Evolutionary conservation across 1,140 invertebrate species (phyloP), one percentile per base, ranked within the genome.

Genomic region (Rhyzopertha dominica): DNA sequence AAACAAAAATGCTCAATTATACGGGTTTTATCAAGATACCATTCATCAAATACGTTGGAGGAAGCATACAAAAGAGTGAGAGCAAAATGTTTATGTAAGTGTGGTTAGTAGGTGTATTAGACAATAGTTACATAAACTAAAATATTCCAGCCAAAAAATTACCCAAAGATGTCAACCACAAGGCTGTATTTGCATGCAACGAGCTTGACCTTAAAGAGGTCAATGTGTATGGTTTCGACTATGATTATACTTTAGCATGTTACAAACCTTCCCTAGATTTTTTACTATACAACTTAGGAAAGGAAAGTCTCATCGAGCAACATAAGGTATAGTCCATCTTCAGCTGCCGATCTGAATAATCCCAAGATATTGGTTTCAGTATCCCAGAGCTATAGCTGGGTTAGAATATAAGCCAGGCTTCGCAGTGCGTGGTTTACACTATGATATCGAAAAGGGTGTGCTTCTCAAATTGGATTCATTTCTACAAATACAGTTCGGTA

Each of bases 221-320:
- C 23, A 79, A 90, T 60, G 90, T 97, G 1, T 98, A 96, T 76
- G 95, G 95, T 12, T 98, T 98, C 75, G 95, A 98, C 74, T 98
- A 98, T 75, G 95, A 98, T 67, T 98, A 98, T 63, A 98, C 95
- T 0, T 68, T 98, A 47, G 94, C 94, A n/a, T 88, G 88, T 59
- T 98, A 98, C 68, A 94, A 90, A 60, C 84, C 87, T 13, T 79
- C 85, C 24, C 72, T 98, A 63, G 90, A 97, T 66, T 79, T 85
- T 62, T 72, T 97, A n/a, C 77, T 98, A 4, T 98, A 97, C 67
- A 85, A 91, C 62, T 74, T 97, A 25, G 95, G 90, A 5, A 79
- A 85, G 52, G 84, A 95, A 58, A 82, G 82, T 62, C 75, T 98
- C 0, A 81, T 98, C 35, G 80, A 87, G 60, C 86, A 89, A 59